Base-by-base conservation (phyloP, 2,113 vertebrate genomes). In the Dinomys branickii region DNA sequence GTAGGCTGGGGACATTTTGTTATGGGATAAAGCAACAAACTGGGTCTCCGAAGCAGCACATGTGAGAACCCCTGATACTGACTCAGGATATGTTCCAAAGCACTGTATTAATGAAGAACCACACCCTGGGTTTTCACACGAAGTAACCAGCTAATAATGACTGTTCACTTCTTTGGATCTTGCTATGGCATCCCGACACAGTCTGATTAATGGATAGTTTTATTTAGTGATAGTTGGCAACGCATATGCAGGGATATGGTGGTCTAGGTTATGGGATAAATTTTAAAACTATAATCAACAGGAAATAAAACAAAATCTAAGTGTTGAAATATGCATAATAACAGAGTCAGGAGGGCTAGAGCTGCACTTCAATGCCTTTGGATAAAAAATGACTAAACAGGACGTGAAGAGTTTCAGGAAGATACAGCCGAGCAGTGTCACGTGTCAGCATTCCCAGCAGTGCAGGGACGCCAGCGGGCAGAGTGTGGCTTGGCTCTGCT, bases 391-490 rank as follows among this genome's bases (percentile, higher is more conserved):
- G 33, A 54, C 7, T 30, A 58, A 58, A 59, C 7, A 20, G 24
- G 28, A 52, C 17, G 24, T 7, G 35, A 35, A 22, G 4, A 67
- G 4, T 44, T 71, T 26, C 33, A 35, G 20, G 56, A 59, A 56
- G 24, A 7, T 22, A 7, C 1, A 6, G 24, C 5, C 73, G 75
- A 30, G 7, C 44, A 16, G 0, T 17, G 44, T 47, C 75, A 1
- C 3, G 75, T 1, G 7, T 54, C 9, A 4, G 50, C 1, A 22
- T 24, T 3, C 24, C 3, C 1, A 2, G 13, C 1, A 19, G 26
- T 14, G 14, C 3, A 7, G 4, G 11, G 16, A 24, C 0, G 11
- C 0, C 0, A 19, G 20, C 33, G 20, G 24, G 47, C 13, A 2
- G 22, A 12, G 0, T 1, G 6, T 3, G 1, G 19, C 28, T 33